A percentile compares a stretch with the other conserved stretches of the same genome.
phyloP scores from a whole-genome alignment of 2,888 invertebrate species.

The Syrphus vitripennis region DNA sequence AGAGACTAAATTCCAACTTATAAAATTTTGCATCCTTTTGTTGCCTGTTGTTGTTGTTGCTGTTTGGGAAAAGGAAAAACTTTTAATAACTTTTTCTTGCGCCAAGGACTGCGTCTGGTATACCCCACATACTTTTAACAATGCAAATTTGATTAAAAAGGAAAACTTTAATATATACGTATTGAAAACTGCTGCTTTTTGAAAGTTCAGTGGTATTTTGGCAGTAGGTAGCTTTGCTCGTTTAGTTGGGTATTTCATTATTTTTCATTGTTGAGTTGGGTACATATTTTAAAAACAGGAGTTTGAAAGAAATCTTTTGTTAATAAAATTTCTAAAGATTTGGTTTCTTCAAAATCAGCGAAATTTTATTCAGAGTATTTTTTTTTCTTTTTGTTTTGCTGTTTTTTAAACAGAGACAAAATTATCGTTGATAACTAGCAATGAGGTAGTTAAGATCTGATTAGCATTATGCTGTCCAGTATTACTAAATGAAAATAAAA shows the following conservation, averaged over 20 bases:
- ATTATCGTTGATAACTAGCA: neutral
- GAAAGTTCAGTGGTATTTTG: neutral
- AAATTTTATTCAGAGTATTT: neutral
- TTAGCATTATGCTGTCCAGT: neutral
- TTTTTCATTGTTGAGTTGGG: neutral
- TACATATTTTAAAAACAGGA: neutral
- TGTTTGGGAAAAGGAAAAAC: constrained; percentile 38
- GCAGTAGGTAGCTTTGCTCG: no score
- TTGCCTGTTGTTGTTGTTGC: constrained; percentile 15
- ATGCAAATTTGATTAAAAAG: constrained; percentile 70
- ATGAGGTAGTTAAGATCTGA: neutral
- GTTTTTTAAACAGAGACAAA: neutral
- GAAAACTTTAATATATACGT: constrained; percentile 62
- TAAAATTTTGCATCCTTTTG: constrained; percentile 34
- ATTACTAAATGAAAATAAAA: no score
- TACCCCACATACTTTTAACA: constrained; percentile 53
- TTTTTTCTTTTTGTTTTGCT: neutral
- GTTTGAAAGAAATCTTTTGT: constrained; percentile 7
- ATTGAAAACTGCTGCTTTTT: constrained; percentile 16
- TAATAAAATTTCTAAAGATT: neutral
- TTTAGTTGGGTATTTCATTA: constrained; percentile 25
- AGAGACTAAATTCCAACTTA: neutral
- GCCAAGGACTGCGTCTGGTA: constrained; percentile 39
- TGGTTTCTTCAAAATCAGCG: neutral
- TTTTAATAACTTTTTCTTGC: constrained; percentile 65